These are phyloP conservation scores for Sebastes itinus DNA, from an alignment of 2,797 vertebrate species.

Conservation along the genomic window DNA sequence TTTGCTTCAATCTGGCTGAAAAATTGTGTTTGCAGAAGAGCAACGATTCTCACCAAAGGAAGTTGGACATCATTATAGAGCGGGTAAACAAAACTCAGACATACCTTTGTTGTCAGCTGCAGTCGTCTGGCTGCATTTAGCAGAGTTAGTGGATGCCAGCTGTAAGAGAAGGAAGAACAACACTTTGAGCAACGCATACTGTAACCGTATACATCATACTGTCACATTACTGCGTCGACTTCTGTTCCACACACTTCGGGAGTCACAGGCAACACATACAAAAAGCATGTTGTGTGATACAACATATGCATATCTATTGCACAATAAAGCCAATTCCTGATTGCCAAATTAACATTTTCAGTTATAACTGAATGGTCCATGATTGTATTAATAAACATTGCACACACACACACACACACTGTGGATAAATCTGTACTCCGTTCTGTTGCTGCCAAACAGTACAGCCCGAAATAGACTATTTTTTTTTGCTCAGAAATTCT, in stretches of 20 bases:
- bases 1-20: too few relatives aligned
- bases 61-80: not conserved
- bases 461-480: not conserved
- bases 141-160: slow-evolving; percentile 80
- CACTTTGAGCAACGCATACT: slow-evolving; percentile 1
- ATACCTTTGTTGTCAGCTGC: slow-evolving; percentile 83
- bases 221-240: not conserved
- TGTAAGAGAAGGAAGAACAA: slow-evolving; percentile 50
- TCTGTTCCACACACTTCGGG: not conserved
- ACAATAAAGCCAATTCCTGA: not conserved
- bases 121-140: slow-evolving; percentile 82
- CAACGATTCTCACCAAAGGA: not conserved
- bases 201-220: not conserved
- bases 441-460: slow-evolving; percentile 23
- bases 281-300: not conserved
- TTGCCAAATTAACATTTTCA: not conserved
- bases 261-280: not conserved
- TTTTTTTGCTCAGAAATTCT: slow-evolving; percentile 10
- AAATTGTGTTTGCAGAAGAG: too few relatives aligned
- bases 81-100: not conserved
- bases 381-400: slow-evolving; percentile 24
- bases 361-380: not conserved
- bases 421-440: slow-evolving; percentile 3
- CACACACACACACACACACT: not conserved
- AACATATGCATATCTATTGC: not conserved